Conservation (phyloP, 2,797 vertebrate genomes). For the Lepidocolaptes lacrymiger region DNA sequence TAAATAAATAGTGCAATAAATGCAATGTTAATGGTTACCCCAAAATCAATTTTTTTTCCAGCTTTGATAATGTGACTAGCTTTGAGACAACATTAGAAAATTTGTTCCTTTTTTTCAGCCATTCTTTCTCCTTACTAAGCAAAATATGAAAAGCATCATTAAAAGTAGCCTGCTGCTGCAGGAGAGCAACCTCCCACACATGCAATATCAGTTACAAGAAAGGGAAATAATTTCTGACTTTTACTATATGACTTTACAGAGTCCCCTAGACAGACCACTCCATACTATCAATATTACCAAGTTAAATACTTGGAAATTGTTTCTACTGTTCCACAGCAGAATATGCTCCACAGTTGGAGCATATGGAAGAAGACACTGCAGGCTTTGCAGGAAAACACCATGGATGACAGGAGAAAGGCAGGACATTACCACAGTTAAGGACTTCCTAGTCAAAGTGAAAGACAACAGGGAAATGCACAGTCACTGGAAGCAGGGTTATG, state of each 20-base stretch:
- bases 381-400: not conserved
- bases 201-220: not conserved
- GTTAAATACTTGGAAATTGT: slow-evolving; percentile 24
- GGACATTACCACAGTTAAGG: not conserved
- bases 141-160: not conserved
- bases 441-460: not conserved
- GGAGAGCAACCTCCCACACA: not conserved
- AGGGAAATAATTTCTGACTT: not conserved
- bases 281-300: slow-evolving; percentile 13
- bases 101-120: not conserved
- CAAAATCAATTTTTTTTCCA: not conserved
- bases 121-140: not conserved
- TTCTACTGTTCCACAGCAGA: slow-evolving; percentile 30
- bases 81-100: not conserved
- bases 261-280: not conserved
- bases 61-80: not conserved
- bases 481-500: not conserved
- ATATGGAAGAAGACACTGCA: not conserved
- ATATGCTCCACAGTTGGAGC: slow-evolving; percentile 30
- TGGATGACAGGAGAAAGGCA: not conserved
- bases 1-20: not conserved
- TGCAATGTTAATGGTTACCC: not conserved
- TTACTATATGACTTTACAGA: not conserved
- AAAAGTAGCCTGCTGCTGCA: not conserved
- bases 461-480: not conserved